These are phyloP conservation scores for Tiaroga cobitis DNA, from an alignment of 2,797 vertebrate genomes.

Conservation along the genomic window DNA sequence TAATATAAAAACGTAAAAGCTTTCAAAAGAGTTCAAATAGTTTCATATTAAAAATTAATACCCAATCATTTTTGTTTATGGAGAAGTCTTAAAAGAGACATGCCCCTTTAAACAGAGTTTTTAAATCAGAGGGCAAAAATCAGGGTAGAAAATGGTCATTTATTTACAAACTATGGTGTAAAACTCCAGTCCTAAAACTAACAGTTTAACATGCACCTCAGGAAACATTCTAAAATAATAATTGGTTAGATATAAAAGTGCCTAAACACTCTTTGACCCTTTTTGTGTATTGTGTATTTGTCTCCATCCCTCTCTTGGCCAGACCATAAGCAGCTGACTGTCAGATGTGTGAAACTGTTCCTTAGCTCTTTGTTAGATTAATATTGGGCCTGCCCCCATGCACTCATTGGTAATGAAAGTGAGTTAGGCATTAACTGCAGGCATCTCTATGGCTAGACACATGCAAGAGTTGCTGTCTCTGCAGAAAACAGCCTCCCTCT, in stretches of 20 bases:
- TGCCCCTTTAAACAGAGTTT: no score
- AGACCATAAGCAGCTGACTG: slow-evolving; percentile 25
- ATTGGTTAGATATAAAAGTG: not conserved
- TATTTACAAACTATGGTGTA: no score
- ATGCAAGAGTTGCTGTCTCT: slow-evolving; percentile 75
- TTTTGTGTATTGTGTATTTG: not conserved
- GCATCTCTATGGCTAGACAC: slow-evolving; percentile 58
- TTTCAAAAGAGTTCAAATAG: no score
- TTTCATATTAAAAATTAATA: no score
- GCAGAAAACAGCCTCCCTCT: slow-evolving; percentile 72
- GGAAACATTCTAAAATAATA: no score
- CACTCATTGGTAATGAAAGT: slow-evolving; percentile 80
- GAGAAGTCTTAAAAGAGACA: no score
- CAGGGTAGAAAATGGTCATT: no score
- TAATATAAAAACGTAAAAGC: no score
- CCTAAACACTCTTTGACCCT: not conserved
- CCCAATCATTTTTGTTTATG: no score
- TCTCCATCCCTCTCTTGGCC: not conserved
- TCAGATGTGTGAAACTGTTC: slow-evolving; percentile 62
- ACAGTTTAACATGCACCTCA: no score
- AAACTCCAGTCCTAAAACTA: no score
- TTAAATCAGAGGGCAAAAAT: no score
- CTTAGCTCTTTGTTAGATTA: slow-evolving; percentile 80
- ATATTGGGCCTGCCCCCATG: slow-evolving; percentile 72
- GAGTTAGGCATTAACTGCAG: slow-evolving; percentile 80